Percentiles rank a stretch among this genome's conserved stretches.
These are phyloP conservation scores for Hymenochirus boettgeri DNA, from an alignment of 2,113 vertebrate species.

Conservation along the genomic window DNA sequence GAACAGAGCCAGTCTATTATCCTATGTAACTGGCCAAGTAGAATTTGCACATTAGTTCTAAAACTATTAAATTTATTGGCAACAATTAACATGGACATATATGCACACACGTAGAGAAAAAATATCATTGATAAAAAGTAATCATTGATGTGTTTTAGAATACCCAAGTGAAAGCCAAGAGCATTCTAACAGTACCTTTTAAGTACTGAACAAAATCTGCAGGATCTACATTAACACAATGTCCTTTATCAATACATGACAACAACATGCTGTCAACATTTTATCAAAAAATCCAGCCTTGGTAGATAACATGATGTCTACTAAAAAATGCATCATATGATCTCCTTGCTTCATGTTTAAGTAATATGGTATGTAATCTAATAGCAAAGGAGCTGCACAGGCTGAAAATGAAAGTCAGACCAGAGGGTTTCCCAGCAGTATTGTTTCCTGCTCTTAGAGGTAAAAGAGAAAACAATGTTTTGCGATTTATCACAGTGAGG, in stretches of 20 bases:
- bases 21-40: too few relatives aligned
- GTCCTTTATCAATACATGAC: not conserved
- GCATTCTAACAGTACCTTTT: too few relatives aligned
- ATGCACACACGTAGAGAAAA: too few relatives aligned
- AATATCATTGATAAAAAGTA: too few relatives aligned
- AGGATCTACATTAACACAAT: not conserved
- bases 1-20: too few relatives aligned
- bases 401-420: slow-evolving; percentile 53
- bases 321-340: slow-evolving; percentile 26
- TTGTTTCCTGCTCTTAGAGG: slow-evolving; percentile 7
- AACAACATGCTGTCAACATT: slow-evolving; percentile 4
- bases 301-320: slow-evolving; percentile 20
- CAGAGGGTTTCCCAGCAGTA: slow-evolving; percentile 7
- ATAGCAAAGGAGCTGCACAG: slow-evolving; percentile 47
- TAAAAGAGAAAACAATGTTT: slow-evolving; percentile 26
- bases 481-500: not conserved
- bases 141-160: too few relatives aligned
- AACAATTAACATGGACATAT: too few relatives aligned
- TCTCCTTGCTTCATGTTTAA: slow-evolving; percentile 59
- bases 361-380: slow-evolving; percentile 67
- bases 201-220: slow-evolving; percentile 7
- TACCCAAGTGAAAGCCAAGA: too few relatives aligned
- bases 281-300: slow-evolving; percentile 6
- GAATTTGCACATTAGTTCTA: too few relatives aligned
- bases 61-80: too few relatives aligned